phyloP scores from a whole-genome alignment of 2,888 invertebrate genomes.

The Mactromeris polynyma region DNA sequence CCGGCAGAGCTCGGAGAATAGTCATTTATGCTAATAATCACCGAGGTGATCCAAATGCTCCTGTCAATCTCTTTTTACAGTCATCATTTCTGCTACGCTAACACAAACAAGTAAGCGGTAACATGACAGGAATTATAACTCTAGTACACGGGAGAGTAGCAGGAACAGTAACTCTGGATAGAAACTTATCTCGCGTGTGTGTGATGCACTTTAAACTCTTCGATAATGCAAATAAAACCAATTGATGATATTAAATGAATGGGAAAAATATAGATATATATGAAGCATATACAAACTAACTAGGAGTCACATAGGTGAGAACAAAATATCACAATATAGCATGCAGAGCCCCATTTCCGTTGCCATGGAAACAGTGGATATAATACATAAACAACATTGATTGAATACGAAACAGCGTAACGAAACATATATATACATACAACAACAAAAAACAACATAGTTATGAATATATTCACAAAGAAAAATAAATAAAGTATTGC shows the following conservation, averaged over 20 bases:
- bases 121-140: too few species aligned
- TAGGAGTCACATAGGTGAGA: background rate
- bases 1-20: too few species aligned
- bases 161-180: too few species aligned
- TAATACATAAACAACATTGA: background rate
- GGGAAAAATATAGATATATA: background rate
- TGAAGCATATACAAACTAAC: background rate
- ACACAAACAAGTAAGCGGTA: too few species aligned
- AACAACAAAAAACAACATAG: background rate
- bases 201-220: too few species aligned
- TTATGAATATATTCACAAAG: background rate
- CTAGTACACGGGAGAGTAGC: too few species aligned
- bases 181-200: too few species aligned
- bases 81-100: too few species aligned
- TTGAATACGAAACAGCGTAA: background rate
- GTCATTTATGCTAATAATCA: too few species aligned
- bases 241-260: background rate
- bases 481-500: conserved; percentile 27
- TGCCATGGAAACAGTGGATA: conserved; percentile 16
- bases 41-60: too few species aligned
- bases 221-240: too few species aligned
- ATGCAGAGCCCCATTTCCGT: conserved; percentile 39
- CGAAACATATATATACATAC: background rate
- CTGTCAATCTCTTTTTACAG: too few species aligned
- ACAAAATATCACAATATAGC: conserved; percentile 46